A percentile compares a stretch with the other conserved stretches of the same genome.
phyloP scores from a whole-genome alignment of 2,797 vertebrate species.

The Phyllotis vaccarum region DNA sequence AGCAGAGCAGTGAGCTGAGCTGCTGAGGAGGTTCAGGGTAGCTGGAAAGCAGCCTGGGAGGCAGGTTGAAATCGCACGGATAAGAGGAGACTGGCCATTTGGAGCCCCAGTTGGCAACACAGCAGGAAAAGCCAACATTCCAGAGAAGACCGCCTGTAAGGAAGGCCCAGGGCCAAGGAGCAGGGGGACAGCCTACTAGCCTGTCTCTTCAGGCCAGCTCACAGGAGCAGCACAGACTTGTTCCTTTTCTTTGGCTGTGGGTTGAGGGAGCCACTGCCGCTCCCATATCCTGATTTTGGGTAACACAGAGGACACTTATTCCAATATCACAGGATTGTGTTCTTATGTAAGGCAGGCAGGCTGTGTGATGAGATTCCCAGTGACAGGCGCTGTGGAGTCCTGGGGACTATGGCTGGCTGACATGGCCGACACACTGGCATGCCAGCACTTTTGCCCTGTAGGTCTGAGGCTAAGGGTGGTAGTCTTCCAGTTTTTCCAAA shows the following conservation, averaged over 20 bases:
- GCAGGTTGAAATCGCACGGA: slow-evolving; percentile 49
- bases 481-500: slow-evolving; percentile 33
- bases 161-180: background rate
- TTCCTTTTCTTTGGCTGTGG: background rate
- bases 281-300: background rate
- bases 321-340: background rate
- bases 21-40: slow-evolving; percentile 2
- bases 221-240: background rate
- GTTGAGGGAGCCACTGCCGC: background rate
- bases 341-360: slow-evolving; percentile 3
- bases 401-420: background rate
- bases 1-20: slow-evolving; percentile 17
- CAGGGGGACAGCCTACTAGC: background rate
- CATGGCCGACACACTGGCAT: background rate
- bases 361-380: slow-evolving; percentile 28
- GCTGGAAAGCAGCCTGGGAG: slow-evolving; percentile 50
- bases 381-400: background rate
- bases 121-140: slow-evolving; percentile 61
- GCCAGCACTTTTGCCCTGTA: slow-evolving; percentile 41
- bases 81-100: slow-evolving; percentile 67
- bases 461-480: slow-evolving; percentile 28
- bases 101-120: slow-evolving; percentile 62
- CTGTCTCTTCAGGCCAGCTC: background rate
- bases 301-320: slow-evolving; percentile 1
- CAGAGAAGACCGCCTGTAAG: slow-evolving; percentile 52